Evolutionary conservation across 2,797 vertebrate genomes (phyloP).

Genomic region (Antennarius maculatus): DNA sequence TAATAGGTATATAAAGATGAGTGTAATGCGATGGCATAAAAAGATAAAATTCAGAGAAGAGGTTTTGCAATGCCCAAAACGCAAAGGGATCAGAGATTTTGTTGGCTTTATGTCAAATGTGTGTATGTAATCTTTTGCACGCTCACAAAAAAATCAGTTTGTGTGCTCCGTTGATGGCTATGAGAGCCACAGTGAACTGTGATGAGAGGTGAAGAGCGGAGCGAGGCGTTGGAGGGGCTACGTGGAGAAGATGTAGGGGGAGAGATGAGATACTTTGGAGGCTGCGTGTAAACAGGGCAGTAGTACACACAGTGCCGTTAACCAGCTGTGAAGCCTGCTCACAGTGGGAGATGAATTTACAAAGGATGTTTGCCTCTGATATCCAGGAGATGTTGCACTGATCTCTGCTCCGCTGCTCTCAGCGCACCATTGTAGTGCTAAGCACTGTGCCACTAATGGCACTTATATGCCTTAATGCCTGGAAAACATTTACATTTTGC

Average conservation of each 20-base stretch:
- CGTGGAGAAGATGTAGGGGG: constrained; percentile 47
- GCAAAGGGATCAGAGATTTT: constrained; percentile 74
- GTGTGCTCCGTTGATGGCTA: constrained; percentile 56
- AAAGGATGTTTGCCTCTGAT: constrained; percentile 84
- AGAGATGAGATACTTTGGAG: constrained; percentile 70
- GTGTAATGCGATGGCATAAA: constrained; percentile 80
- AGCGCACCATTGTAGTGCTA: constrained; percentile 79
- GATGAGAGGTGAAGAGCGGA: constrained; percentile 50
- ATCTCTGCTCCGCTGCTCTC: constrained; percentile 80
- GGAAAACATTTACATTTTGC: constrained; percentile 76
- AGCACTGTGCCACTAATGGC: constrained; percentile 77
- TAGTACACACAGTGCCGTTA: constrained; percentile 79
- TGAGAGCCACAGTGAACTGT: constrained; percentile 40
- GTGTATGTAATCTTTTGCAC: constrained; percentile 19
- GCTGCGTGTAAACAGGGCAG: constrained; percentile 78
- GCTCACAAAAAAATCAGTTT: constrained; percentile 32
- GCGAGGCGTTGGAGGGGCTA: constrained; percentile 42
- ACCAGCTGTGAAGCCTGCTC: constrained; percentile 84
- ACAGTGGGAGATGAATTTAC: constrained; percentile 83
- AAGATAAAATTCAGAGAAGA: constrained; percentile 78
- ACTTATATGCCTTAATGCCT: constrained; percentile 74
- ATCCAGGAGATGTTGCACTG: constrained; percentile 76
- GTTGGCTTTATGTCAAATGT: constrained; percentile 45
- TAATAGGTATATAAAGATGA: constrained; percentile 82
- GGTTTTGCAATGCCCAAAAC: constrained; percentile 77